phyloP scores from a whole-genome alignment of 2,113 vertebrate genomes.

The Podiceps cristatus region DNA sequence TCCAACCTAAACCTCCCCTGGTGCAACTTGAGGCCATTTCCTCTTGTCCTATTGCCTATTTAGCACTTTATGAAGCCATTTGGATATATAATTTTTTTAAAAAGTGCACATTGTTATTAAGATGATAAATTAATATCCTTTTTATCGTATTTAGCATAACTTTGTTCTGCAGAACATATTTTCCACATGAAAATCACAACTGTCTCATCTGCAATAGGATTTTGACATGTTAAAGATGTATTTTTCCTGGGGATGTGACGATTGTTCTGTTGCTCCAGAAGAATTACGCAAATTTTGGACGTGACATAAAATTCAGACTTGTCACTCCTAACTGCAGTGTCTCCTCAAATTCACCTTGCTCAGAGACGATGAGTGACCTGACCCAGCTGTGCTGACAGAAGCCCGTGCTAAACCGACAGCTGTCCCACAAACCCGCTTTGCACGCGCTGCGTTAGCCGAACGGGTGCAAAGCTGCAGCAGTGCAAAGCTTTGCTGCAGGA shows the following conservation, averaged over 20 bases:
- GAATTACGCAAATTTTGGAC: background rate
- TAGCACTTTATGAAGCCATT: background rate
- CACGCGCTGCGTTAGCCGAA: rapidly evolving
- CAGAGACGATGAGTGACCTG: background rate
- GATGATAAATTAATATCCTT: background rate
- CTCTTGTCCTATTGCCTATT: too few relatives aligned
- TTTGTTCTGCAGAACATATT: background rate
- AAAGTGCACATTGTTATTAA: background rate
- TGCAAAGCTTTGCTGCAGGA: background rate
- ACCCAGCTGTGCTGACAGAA: background rate
- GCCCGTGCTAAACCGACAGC: rapidly evolving
- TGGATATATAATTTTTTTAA: background rate
- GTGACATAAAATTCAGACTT: background rate
- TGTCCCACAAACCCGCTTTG: background rate
- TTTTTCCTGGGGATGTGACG: background rate
- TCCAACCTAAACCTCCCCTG: too few relatives aligned
- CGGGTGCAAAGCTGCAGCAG: rapidly evolving
- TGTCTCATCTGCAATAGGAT: background rate
- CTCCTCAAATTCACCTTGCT: background rate
- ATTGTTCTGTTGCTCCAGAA: background rate
- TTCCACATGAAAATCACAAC: background rate
- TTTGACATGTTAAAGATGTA: background rate
- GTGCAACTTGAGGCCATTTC: too few relatives aligned
- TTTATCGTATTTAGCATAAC: background rate
- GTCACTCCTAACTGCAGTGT: background rate